phyloP scores from a whole-genome alignment of 2,797 vertebrate species.

The Periparus ater region DNA sequence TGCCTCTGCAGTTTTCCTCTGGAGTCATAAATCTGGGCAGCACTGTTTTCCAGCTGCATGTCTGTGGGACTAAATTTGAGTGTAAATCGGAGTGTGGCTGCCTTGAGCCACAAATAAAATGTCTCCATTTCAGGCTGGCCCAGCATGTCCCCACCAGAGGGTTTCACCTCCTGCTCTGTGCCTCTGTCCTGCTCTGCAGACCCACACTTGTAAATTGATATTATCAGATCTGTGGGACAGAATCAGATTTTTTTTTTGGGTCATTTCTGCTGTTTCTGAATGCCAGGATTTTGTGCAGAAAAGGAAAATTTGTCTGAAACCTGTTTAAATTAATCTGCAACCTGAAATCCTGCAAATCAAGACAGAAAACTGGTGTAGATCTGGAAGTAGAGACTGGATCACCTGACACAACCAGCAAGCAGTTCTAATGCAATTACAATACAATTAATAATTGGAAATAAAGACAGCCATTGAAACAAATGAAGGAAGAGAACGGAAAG shows the following conservation, averaged over 20 bases:
- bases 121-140: not conserved
- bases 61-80: fast-evolving
- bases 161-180: not conserved
- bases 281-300: not conserved
- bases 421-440: not conserved
- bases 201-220: fast-evolving
- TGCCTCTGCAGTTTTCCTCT: not conserved
- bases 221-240: not conserved
- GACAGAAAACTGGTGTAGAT: not conserved
- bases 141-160: not conserved
- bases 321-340: not conserved
- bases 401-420: not conserved
- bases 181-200: not conserved
- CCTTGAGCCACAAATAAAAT: fast-evolving
- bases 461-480: not conserved
- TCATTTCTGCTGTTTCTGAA: not conserved
- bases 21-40: not conserved
- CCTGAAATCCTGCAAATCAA: not conserved
- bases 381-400: not conserved
- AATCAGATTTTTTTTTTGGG: not conserved
- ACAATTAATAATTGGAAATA: not conserved
- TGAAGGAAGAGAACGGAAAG: not conserved
- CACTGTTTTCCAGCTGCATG: not conserved
- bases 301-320: not conserved
- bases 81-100: not conserved